These are phyloP conservation scores for Nasonia oneida DNA, from an alignment of 2,888 invertebrate genomes.

Conservation along the genomic window DNA sequence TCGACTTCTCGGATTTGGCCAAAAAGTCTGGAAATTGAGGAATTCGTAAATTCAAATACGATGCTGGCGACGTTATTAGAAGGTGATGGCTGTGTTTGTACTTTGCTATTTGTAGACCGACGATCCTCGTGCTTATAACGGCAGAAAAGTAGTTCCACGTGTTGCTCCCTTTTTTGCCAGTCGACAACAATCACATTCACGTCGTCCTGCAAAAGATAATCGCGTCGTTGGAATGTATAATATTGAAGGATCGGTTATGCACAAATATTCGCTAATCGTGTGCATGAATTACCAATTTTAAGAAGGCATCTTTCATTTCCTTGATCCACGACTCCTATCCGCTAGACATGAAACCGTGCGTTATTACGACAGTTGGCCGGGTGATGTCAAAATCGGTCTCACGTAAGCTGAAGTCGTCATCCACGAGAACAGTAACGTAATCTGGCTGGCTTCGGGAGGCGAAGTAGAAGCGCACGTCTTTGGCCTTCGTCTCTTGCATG, in stretches of 20 bases:
- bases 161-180: conserved; percentile 84
- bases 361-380: conserved; percentile 82
- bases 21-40: conserved; percentile 78
- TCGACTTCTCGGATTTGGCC: conserved; percentile 77
- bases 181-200: conserved; percentile 83
- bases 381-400: conserved; percentile 82
- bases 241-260: neutral
- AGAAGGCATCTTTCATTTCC: conserved; percentile 82
- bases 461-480: conserved; percentile 81
- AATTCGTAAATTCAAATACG: neutral
- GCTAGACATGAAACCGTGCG: conserved; percentile 84
- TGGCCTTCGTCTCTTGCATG: conserved; percentile 11
- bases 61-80: neutral
- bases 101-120: conserved; percentile 81
- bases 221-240: neutral
- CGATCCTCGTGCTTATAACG: conserved; percentile 82
- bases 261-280: too few species aligned
- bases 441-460: conserved; percentile 78
- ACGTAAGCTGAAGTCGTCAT: conserved; percentile 81
- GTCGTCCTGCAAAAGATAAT: conserved; percentile 27
- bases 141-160: conserved; percentile 84
- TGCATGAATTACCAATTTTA: conserved; percentile 79
- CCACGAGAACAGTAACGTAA: conserved; percentile 78
- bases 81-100: conserved; percentile 67
- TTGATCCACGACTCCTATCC: conserved; percentile 83